Conservation (phyloP, 2,888 invertebrate species). For the Junonia oenone region DNA sequence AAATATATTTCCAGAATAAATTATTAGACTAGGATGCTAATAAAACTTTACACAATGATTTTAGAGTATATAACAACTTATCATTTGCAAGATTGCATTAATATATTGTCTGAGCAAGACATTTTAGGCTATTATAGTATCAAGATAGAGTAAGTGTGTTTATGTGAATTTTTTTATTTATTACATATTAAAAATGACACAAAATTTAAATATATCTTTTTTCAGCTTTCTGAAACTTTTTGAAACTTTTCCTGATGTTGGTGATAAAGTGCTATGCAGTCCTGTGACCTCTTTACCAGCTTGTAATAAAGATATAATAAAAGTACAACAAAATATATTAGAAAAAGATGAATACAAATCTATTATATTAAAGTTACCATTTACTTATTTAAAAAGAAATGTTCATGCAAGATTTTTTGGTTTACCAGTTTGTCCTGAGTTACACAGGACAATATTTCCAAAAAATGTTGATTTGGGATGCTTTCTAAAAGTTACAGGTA, state of each 20-base stretch:
- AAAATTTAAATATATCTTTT: slow-evolving; percentile 33
- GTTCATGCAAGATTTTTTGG: slow-evolving; percentile 84
- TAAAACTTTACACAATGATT: slow-evolving; percentile 44
- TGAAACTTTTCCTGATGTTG: slow-evolving; percentile 83
- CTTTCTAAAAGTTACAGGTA: slow-evolving; percentile 87
- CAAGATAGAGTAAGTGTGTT: slow-evolving; percentile 82
- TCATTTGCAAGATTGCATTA: slow-evolving; percentile 80
- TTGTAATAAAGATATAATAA: slow-evolving; percentile 82
- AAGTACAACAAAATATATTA: slow-evolving; percentile 80
- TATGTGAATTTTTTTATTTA: background rate
- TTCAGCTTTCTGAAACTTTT: slow-evolving; percentile 84
- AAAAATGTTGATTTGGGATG: slow-evolving; percentile 84
- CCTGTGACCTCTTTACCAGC: slow-evolving; percentile 81
- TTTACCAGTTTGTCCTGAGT: slow-evolving; percentile 84
- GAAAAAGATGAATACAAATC: slow-evolving; percentile 57
- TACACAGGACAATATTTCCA: slow-evolving; percentile 83
- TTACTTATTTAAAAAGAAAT: slow-evolving; percentile 78
- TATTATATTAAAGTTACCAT: slow-evolving; percentile 44
- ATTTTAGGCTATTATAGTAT: slow-evolving; percentile 82
- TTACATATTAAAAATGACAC: background rate
- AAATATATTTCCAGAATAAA: background rate
- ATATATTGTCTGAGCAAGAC: slow-evolving; percentile 81
- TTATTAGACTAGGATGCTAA: background rate
- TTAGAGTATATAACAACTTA: slow-evolving; percentile 79
- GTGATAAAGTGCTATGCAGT: slow-evolving; percentile 82